Conservation (phyloP, 2,113 vertebrate genomes). For the Mionectes macconnelli region DNA sequence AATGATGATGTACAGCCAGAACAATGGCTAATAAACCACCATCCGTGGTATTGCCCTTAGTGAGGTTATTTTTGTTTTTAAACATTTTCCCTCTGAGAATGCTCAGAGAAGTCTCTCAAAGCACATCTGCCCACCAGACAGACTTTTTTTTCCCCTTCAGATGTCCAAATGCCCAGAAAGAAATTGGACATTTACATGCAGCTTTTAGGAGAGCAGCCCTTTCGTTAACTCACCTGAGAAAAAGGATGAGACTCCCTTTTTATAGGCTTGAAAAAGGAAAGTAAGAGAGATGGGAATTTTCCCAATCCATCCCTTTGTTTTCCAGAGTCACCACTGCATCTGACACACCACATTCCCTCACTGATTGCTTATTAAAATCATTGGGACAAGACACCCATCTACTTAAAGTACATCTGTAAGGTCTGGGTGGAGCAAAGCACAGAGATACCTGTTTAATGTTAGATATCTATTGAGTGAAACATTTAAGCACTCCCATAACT, state of each 20-base stretch:
- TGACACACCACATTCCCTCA: not conserved
- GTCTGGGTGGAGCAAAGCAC: not conserved
- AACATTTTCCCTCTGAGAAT: not conserved
- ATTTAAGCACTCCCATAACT: not conserved
- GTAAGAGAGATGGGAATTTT: not conserved
- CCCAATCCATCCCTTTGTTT: not conserved
- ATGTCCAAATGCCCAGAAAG: not conserved
- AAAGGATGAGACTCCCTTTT: not conserved
- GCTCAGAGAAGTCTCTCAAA: not conserved
- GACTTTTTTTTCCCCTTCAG: not conserved
- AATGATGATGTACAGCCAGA: not conserved
- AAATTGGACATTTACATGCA: not conserved
- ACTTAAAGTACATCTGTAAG: not conserved
- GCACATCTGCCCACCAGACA: constrained; percentile 39
- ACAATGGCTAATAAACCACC: not conserved
- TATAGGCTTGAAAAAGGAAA: not conserved
- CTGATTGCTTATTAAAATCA: not conserved
- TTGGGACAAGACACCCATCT: not conserved
- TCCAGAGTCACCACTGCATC: not conserved
- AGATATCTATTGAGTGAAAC: not conserved
- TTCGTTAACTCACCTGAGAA: not conserved
- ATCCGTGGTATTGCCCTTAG: not conserved
- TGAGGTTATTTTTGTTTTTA: not conserved
- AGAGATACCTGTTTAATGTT: not conserved
- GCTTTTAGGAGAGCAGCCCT: not conserved